phyloP scores from a whole-genome alignment of 2,888 invertebrate species.

The Alentia gelatinosa region DNA sequence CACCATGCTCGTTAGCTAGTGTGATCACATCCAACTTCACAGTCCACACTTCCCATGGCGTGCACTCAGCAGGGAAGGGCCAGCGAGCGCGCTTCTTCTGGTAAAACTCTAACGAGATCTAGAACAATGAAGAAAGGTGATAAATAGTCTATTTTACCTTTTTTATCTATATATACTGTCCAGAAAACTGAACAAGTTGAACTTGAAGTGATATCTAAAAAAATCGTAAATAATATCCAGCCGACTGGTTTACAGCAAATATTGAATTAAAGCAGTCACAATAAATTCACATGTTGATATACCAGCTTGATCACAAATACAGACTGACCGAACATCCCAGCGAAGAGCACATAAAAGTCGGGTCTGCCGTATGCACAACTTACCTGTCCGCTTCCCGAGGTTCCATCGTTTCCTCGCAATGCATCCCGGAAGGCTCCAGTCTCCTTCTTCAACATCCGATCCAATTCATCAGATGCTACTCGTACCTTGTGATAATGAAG shows the following conservation, averaged over 20 bases:
- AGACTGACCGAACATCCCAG: too few species aligned
- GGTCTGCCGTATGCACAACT: too few species aligned
- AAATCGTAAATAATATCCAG: too few species aligned
- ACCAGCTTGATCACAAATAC: too few species aligned
- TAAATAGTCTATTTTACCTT: too few species aligned
- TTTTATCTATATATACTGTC: not conserved
- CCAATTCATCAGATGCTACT: constrained; percentile 88
- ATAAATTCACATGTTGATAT: too few species aligned
- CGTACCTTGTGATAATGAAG: constrained; percentile 84
- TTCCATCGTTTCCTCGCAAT: constrained; percentile 75
- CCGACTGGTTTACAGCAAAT: too few species aligned
- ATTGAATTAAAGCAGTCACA: too few species aligned
- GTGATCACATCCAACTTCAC: constrained; percentile 92
- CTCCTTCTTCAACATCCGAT: constrained; percentile 83
- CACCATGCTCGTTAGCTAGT: constrained; percentile 89
- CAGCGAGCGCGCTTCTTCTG: constrained; percentile 94
- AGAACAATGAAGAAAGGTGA: too few species aligned
- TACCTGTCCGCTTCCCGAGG: constrained; percentile 79
- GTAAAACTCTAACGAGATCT: constrained; percentile 95
- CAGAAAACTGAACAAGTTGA: too few species aligned
- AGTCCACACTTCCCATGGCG: constrained; percentile 99
- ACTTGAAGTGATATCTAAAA: not conserved
- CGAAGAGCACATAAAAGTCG: too few species aligned
- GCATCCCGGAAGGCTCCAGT: constrained; percentile 71
- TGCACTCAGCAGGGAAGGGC: constrained; percentile 94